Base-by-base conservation (phyloP, 2,113 vertebrate species). In the Lophochroa leadbeateri region DNA sequence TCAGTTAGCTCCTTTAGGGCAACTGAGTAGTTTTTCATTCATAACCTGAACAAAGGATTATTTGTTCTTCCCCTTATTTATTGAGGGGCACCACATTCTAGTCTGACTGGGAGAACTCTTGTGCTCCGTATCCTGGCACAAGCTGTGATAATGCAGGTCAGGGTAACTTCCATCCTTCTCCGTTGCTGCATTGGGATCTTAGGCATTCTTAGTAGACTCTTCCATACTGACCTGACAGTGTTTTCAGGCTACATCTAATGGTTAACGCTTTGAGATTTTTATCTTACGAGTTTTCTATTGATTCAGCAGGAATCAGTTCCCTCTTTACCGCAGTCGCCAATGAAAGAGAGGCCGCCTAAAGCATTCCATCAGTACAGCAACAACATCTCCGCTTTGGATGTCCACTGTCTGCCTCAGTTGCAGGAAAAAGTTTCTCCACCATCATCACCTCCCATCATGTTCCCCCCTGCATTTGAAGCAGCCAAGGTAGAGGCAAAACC, bases 301-400 rank as follows among this genome's bases (percentile, higher is more conserved):
- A 18, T 88, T 67, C 79, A 13, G 11, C 97, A 99, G 99, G 98
- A 98, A 31, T 96, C 98, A 0, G 74, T 98, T 85, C 97, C 98
- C n/a, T 90, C 98, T 23, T 93, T 99, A 85, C 97, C 98, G 0
- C 98, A 97, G 64, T 98, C 98, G 0, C 98, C 98, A 2, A 93
- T 98, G 55, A 98, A 98, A 3, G 99, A 99, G 93, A 96, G 92
- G 52, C 97, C 98, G 1, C 98, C 98, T 16, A 98, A 96, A 97
- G 97, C 97, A 2, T 98, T 97, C 64, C 99, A 99, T 93, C 98
- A 98, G 69, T 99, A 99, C 97, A 98, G 95, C 96, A 99, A 98
- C 98, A 99, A 99, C 97, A 98, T 99, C 97, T 99, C 99, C 44
- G 96, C 98, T 21, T 93, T 99, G 68, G 98, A 99, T 0, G 99